Evolutionary conservation across 2,113 vertebrate genomes (phyloP), one percentile per base, ranked within the genome.

Genomic region (Nyctibius bracteatus): DNA sequence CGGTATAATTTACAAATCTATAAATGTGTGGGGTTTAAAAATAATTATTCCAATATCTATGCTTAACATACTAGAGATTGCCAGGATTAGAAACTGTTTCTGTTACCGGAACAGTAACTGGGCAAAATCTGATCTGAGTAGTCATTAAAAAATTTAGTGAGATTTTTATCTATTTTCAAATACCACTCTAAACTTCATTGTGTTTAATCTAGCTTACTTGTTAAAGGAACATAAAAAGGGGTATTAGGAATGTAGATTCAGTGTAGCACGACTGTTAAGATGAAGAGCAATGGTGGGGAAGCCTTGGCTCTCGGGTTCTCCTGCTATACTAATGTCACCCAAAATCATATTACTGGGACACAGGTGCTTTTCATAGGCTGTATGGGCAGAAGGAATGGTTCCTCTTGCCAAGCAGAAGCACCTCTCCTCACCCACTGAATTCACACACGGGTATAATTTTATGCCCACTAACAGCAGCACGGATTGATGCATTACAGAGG

Each of bases 151-250:
- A 86, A 79, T 84, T 31, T 72, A 94, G 52, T 79, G 65, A 61
- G 90, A 44, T 89, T 97, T 96, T 96, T 86, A 96, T 91, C 86
- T 87, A 19, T 94, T 96, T 96, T 96, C 95, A 92, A 91, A 93
- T 92, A 87, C 61, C 44, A 82, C 77, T 91, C 83, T 88, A 88
- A 94, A 84, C 43, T 89, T 92, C 79, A 92, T 72, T 75, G 73
- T 82, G 65, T 79, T 95, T 91, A 65, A 96, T 93, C 61, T 92
- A 87, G 73, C 52, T 94, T 91, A 58, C 83, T 93, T 94, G 72
- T 87, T 97, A 94, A 89, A 87, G 65, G n/a, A 87, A 87, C 83
- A 89, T 96, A 75, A 96, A 96, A 95, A 81, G 70, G 51, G 52
- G 28, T 66, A 68, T 86, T 91, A 81, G 54, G 61, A 90, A 93